Conservation (phyloP, 2,113 vertebrate species). For the Chionodraco myersi region DNA sequence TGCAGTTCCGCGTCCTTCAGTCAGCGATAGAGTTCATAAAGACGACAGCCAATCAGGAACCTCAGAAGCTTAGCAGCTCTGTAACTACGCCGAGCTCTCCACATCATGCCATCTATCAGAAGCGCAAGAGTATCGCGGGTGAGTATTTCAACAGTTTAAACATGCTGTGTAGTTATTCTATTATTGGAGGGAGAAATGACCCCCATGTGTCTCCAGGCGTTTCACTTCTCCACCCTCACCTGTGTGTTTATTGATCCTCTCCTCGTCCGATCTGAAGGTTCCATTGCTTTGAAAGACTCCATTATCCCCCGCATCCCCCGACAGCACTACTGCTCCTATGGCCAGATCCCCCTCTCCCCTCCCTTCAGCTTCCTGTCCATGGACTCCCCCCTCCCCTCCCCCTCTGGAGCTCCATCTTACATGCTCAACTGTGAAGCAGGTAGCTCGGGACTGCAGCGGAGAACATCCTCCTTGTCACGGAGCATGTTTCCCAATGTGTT, state of each 20-base stretch:
- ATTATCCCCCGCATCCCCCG: slow-evolving; percentile 83
- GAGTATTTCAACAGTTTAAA: slow-evolving; percentile 62
- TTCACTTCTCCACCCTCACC: slow-evolving; percentile 13
- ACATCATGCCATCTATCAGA: slow-evolving; percentile 86
- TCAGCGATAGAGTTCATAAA: slow-evolving; percentile 95
- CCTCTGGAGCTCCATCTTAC: slow-evolving; percentile 75
- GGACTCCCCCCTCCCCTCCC: slow-evolving; percentile 80
- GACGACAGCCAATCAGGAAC: slow-evolving; percentile 90
- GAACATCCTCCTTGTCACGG: slow-evolving; percentile 55
- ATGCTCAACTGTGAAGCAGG: slow-evolving; percentile 79
- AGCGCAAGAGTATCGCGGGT: slow-evolving; percentile 93
- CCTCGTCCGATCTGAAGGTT: slow-evolving; percentile 84
- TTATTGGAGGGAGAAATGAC: not conserved
- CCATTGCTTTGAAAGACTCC: slow-evolving; percentile 89
- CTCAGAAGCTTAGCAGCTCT: slow-evolving; percentile 82
- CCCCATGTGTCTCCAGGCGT: not conserved
- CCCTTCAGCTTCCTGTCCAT: slow-evolving; percentile 82
- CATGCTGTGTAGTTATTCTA: not conserved
- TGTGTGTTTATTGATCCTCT: slow-evolving; percentile 25
- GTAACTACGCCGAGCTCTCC: slow-evolving; percentile 73
- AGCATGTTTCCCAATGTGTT: slow-evolving; percentile 58
- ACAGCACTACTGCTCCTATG: slow-evolving; percentile 84
- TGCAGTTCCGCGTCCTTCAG: slow-evolving; percentile 94
- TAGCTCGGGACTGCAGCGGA: slow-evolving; percentile 73
- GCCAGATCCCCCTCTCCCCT: slow-evolving; percentile 81